Percentiles rank a stretch among this genome's conserved stretches.
Evolutionary conservation across 30 jellyfish, hydroid and myxozoan genomes (phyloP).

Genomic region (Cassiopea xamachana): DNA sequence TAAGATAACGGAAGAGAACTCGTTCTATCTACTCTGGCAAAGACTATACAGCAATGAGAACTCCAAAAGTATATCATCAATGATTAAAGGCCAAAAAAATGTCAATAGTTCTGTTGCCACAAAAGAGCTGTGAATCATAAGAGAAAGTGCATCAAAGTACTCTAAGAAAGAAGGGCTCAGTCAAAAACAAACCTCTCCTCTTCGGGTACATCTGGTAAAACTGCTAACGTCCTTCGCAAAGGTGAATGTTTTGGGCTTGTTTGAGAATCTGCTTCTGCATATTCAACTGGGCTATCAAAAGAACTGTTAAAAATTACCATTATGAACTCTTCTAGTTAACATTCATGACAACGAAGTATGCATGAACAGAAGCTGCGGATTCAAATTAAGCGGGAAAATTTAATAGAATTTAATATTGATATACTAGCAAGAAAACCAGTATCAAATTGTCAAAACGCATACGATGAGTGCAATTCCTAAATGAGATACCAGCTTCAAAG

Average conservation of each 20-base stretch:
- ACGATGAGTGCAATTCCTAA: too few relatives aligned
- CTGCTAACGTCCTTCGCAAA: constrained; percentile 22
- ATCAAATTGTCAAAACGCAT: too few relatives aligned
- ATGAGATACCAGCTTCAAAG: too few relatives aligned
- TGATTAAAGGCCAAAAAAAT: background rate
- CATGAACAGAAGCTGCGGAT: too few relatives aligned
- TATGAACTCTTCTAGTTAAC: too few relatives aligned
- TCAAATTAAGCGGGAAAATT: too few relatives aligned
- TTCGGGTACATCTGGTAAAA: constrained; percentile 23
- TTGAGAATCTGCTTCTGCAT: constrained; percentile 23
- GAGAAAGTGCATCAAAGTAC: background rate
- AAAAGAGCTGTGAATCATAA: background rate
- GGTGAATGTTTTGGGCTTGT: constrained; percentile 35
- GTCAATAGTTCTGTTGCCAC: background rate
- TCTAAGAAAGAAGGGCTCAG: background rate
- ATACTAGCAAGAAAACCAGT: too few relatives aligned
- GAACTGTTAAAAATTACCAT: too few relatives aligned
- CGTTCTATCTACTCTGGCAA: background rate
- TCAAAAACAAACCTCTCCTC: constrained; percentile 14
- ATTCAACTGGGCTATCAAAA: constrained; percentile 10
- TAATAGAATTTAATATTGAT: too few relatives aligned
- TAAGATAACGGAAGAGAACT: too few relatives aligned
- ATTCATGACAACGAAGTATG: too few relatives aligned
- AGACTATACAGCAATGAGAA: background rate
- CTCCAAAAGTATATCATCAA: background rate